phyloP scores from a whole-genome alignment of 1,140 invertebrate genomes.

The Oedothorax gibbosus region DNA sequence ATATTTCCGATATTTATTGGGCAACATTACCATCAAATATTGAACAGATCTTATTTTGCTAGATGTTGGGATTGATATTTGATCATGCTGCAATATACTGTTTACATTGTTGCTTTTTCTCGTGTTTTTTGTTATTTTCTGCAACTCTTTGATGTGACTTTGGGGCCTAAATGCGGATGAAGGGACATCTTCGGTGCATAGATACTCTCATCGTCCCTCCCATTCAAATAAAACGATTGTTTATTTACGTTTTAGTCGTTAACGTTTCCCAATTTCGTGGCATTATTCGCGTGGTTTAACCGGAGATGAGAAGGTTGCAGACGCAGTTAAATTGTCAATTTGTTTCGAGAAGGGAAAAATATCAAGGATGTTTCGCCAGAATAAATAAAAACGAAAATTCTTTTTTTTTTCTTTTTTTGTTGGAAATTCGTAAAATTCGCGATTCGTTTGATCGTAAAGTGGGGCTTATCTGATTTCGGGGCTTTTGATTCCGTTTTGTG shows the following conservation, averaged over 20 bases:
- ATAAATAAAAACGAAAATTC: constrained; percentile 12
- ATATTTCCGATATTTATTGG: no score
- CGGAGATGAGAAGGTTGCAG: constrained; percentile 28
- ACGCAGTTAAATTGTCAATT: constrained; percentile 51
- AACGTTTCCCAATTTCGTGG: constrained; percentile 26
- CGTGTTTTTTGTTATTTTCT: neutral
- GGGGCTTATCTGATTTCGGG: constrained; percentile 20
- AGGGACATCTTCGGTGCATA: neutral
- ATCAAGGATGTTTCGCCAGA: neutral
- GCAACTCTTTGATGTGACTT: constrained; percentile 39
- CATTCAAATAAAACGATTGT: constrained; percentile 48
- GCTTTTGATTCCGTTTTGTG: constrained; percentile 44
- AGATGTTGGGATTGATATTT: no score
- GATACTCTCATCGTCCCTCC: neutral
- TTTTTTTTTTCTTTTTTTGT: constrained; percentile 1
- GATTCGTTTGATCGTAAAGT: constrained; percentile 43
- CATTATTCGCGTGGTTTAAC: constrained; percentile 55
- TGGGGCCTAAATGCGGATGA: constrained; percentile 6
- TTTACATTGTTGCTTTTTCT: no score
- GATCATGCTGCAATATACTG: no score
- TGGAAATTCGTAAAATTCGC: constrained; percentile 47
- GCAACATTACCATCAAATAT: no score
- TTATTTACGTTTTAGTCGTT: constrained; percentile 52
- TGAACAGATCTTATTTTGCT: no score
- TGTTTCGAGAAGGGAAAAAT: constrained; percentile 24